Conservation (phyloP, 1,140 invertebrate genomes). For the Drosophila ambigua region DNA sequence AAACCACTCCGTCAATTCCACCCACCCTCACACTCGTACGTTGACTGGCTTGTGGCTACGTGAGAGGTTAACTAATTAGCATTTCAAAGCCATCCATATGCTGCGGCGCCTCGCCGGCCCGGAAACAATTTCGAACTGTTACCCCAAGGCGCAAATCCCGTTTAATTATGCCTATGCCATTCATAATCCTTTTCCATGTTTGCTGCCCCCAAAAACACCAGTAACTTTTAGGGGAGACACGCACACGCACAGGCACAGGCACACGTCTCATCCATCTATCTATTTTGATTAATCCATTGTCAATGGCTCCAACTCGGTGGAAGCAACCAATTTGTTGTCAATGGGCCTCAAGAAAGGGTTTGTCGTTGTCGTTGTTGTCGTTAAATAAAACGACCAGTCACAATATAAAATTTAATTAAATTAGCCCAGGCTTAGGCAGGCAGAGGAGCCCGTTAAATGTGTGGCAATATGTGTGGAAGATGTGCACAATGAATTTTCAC, state of each 20-base stretch:
- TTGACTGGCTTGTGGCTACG: conserved; percentile 1
- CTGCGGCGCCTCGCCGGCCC: conserved; percentile 20
- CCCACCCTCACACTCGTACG: not conserved
- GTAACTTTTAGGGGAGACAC: conserved; percentile 28
- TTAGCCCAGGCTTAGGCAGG: conserved; percentile 16
- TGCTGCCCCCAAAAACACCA: conserved; percentile 41
- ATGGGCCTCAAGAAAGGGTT: conserved; percentile 38
- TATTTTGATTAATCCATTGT: conserved; percentile 69
- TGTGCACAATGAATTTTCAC: conserved; percentile 1
- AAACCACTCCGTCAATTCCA: conserved; percentile 3
- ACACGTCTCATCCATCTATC: conserved; percentile 39
- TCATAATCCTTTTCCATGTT: conserved; percentile 59
- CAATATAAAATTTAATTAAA: conserved; percentile 62
- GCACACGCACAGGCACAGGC: conserved; percentile 28
- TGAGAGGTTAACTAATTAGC: conserved; percentile 73
- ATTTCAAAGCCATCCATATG: conserved; percentile 76
- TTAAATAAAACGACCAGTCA: conserved; percentile 51
- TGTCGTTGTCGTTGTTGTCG: conserved; percentile 5
- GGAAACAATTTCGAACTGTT: conserved; percentile 36
- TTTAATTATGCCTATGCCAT: conserved; percentile 65
- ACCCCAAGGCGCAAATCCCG: conserved; percentile 64
- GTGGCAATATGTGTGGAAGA: conserved; percentile 4
- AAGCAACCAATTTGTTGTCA: conserved; percentile 60
- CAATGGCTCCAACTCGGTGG: conserved; percentile 54
- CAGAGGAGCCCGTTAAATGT: not conserved